phyloP scores from a whole-genome alignment of 2,797 vertebrate genomes.

The Pithecia hirsuta region DNA sequence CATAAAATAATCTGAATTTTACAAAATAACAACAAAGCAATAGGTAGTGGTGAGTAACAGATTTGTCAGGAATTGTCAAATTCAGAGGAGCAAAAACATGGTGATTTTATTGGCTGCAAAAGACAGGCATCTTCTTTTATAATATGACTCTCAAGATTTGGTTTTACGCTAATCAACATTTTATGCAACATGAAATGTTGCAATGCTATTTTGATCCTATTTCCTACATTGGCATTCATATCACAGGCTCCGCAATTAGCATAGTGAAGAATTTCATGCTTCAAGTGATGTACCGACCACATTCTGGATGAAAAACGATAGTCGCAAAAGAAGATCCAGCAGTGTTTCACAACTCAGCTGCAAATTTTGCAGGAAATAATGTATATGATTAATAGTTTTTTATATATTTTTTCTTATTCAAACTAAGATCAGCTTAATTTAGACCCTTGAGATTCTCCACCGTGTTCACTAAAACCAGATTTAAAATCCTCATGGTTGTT shows the following conservation, averaged over 20 bases:
- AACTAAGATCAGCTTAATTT: slow-evolving; percentile 76
- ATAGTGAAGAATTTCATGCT: slow-evolving; percentile 31
- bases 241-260: slow-evolving; percentile 41
- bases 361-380: slow-evolving; percentile 71
- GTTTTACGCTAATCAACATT: background rate
- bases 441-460: slow-evolving; percentile 63
- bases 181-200: background rate
- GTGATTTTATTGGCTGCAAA: background rate
- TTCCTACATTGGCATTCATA: background rate
- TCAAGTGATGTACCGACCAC: slow-evolving; percentile 1
- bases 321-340: background rate
- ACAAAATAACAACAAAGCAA: background rate
- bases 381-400: slow-evolving; percentile 73
- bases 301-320: background rate
- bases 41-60: background rate
- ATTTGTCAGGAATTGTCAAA: background rate
- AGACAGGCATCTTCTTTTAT: background rate
- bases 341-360: slow-evolving; percentile 26
- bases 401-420: slow-evolving; percentile 63
- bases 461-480: slow-evolving; percentile 52
- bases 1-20: background rate
- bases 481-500: background rate
- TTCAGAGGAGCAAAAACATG: background rate
- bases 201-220: background rate
- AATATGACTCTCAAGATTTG: background rate